Conservation (phyloP, 1,140 invertebrate species). For the Pseudomyrmex cubaensis region DNA sequence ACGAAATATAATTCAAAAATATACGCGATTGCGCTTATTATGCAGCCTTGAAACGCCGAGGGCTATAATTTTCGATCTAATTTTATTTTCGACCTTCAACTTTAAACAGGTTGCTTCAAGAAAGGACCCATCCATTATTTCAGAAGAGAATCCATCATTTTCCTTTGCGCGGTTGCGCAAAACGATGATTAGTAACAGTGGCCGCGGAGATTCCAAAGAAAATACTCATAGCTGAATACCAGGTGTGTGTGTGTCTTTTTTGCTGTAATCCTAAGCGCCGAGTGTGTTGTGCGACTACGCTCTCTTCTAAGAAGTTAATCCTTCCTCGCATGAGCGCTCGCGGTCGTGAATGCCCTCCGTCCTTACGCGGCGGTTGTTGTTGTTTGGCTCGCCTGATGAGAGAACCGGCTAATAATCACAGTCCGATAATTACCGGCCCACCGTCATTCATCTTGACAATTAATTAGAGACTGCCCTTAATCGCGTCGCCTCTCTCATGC, state of each 20-base stretch:
- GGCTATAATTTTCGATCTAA: constrained; percentile 9
- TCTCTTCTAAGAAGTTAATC: constrained; percentile 44
- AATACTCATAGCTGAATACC: background rate
- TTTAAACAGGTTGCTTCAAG: background rate
- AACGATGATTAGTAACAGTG: constrained; percentile 25
- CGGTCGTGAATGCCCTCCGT: constrained; percentile 19
- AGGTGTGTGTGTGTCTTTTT: background rate
- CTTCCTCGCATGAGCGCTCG: constrained; percentile 29
- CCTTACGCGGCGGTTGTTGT: constrained; percentile 30
- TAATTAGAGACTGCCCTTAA: constrained; percentile 52
- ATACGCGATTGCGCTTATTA: background rate
- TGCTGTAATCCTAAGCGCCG: background rate
- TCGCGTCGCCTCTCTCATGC: constrained; percentile 48
- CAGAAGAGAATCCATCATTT: background rate
- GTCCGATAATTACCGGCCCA: constrained; percentile 39
- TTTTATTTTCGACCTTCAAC: background rate
- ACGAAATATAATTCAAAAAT: background rate
- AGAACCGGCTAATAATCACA: constrained; percentile 48
- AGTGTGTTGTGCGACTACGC: background rate
- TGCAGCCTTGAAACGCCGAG: background rate
- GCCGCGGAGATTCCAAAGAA: background rate
- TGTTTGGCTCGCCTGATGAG: constrained; percentile 36
- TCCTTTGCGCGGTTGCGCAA: constrained; percentile 13
- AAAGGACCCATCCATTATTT: background rate
- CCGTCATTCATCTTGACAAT: constrained; percentile 48